Percentiles rank a stretch among this genome's conserved stretches.
phyloP scores from a whole-genome alignment of 1,140 invertebrate genomes.

The Nasonia vitripennis region DNA sequence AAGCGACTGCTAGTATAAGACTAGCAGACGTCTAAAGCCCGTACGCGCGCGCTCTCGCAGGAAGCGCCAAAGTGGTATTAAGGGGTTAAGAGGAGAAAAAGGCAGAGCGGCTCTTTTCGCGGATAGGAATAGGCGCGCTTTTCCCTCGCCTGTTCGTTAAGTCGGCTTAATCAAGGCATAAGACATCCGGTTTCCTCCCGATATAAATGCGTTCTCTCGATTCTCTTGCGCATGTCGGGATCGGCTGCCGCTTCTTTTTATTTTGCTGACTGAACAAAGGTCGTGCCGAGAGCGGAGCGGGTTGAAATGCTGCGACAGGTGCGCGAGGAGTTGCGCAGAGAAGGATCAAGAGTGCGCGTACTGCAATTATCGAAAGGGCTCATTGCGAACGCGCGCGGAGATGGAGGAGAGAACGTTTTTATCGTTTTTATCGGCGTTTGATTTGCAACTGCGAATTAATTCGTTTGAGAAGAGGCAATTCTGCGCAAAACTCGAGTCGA shows the following conservation, averaged over 20 bases:
- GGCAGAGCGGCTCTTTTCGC: conserved; percentile 1
- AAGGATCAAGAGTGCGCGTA: not conserved
- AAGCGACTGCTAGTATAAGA: not conserved
- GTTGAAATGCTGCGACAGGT: conserved; percentile 45
- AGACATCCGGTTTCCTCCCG: conserved; percentile 28
- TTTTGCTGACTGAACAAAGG: conserved; percentile 30
- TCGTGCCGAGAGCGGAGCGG: not conserved
- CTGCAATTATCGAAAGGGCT: conserved; percentile 19
- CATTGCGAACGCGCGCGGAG: not conserved
- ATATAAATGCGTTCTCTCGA: conserved; percentile 14
- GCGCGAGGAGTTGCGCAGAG: conserved; percentile 26
- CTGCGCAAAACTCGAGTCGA: not conserved
- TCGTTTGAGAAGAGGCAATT: not conserved
- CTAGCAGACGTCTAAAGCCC: not conserved
- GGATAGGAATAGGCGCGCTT: not conserved
- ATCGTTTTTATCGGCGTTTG: too few species aligned
- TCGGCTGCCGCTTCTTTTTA: not conserved
- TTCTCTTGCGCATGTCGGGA: not conserved
- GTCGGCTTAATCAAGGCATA: conserved; percentile 43
- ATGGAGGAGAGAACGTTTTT: too few species aligned
- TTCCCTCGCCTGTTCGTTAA: conserved; percentile 34
- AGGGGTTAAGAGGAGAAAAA: conserved; percentile 34
- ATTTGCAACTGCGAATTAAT: not conserved
- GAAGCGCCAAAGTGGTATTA: conserved; percentile 32
- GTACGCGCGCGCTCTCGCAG: not conserved